Conservation (phyloP, 1,140 invertebrate species). For the Euwallacea similis region DNA sequence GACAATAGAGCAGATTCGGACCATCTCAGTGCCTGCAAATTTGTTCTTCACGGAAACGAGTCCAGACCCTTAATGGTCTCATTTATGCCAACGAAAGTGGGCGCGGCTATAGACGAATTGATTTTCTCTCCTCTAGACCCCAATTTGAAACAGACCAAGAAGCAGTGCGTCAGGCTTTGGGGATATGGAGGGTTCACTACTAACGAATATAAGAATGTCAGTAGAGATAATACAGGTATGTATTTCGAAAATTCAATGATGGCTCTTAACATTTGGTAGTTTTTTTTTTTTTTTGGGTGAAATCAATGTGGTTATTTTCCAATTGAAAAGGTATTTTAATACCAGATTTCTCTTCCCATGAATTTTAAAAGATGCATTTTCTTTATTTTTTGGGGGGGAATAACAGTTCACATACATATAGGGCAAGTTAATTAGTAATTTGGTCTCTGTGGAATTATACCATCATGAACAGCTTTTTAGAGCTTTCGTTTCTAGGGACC, state of each 20-base stretch:
- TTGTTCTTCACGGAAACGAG: slow-evolving; percentile 56
- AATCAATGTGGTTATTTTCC: too few species aligned
- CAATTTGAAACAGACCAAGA: slow-evolving; percentile 48
- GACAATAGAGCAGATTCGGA: slow-evolving; percentile 42
- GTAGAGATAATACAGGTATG: slow-evolving; percentile 55
- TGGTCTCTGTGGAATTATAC: too few species aligned
- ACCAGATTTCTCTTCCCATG: too few species aligned
- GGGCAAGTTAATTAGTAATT: too few species aligned
- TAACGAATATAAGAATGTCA: slow-evolving; percentile 55
- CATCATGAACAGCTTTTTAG: too few species aligned
- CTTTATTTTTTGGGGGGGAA: too few species aligned
- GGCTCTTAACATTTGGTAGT: too few species aligned
- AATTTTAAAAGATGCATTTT: too few species aligned
- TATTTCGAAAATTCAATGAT: background rate
- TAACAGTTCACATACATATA: too few species aligned
- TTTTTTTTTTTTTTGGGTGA: too few species aligned
- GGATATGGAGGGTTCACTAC: slow-evolving; percentile 58
- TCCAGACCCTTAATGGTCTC: slow-evolving; percentile 54
- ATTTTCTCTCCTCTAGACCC: slow-evolving; percentile 55
- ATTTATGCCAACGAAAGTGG: slow-evolving; percentile 54
- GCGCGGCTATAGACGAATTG: slow-evolving; percentile 56
- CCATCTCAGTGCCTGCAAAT: slow-evolving; percentile 42
- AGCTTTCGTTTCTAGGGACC: background rate
- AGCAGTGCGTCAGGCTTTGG: slow-evolving; percentile 52
- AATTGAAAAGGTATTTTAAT: too few species aligned